phyloP scores from a whole-genome alignment of 2,797 vertebrate species.

The Lepus oiostolus region DNA sequence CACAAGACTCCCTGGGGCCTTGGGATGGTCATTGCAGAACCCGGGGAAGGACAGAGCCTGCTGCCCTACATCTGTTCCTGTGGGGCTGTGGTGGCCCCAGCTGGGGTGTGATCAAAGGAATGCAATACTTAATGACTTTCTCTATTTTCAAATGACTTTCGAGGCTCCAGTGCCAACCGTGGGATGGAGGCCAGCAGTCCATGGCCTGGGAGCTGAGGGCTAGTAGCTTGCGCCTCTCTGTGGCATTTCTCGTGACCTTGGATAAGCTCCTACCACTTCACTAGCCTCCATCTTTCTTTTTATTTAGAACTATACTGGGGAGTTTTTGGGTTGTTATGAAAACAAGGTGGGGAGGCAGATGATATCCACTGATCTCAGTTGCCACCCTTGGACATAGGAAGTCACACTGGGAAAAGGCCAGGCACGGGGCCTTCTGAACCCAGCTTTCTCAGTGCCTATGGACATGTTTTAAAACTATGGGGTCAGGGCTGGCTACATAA shows the following conservation, averaged over 20 bases:
- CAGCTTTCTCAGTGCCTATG: constrained; percentile 19
- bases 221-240: neutral
- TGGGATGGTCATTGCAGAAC: constrained; percentile 64
- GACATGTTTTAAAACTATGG: neutral
- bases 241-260: neutral
- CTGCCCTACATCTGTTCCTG: constrained; percentile 24
- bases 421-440: neutral
- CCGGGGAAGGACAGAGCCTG: constrained; percentile 62
- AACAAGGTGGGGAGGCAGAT: neutral
- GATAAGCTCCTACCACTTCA: neutral
- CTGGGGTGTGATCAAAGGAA: constrained; percentile 43
- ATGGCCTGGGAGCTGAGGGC: neutral
- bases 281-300: neutral
- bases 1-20: constrained; percentile 67
- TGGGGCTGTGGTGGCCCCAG: neutral
- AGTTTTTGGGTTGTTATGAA: neutral
- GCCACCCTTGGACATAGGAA: constrained; percentile 1
- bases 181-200: neutral
- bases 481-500: neutral
- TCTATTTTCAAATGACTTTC: constrained; percentile 56
- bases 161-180: constrained; percentile 10
- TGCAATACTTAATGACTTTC: constrained; percentile 36
- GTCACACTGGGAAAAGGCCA: neutral
- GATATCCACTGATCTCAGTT: neutral
- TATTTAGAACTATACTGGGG: constrained; percentile 11